Percentiles rank a stretch among this genome's conserved stretches.
These are phyloP conservation scores for Polymixis lichenea DNA, from an alignment of 2,888 invertebrate genomes.

Conservation along the genomic window DNA sequence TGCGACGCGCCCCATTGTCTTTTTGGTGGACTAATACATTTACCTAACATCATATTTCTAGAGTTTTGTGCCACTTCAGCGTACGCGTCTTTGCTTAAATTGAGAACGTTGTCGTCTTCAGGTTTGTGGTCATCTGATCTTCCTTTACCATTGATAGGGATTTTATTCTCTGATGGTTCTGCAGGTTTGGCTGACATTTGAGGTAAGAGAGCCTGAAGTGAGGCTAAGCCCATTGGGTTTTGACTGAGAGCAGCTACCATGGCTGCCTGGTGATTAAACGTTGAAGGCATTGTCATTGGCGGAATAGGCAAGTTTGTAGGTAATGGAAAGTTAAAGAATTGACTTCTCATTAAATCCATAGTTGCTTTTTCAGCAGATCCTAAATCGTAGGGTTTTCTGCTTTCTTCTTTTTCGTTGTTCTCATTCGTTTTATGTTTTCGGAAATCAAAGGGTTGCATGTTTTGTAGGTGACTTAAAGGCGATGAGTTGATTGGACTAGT, in stretches of 20 bases:
- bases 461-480: constrained; percentile 97
- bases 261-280: constrained; percentile 91
- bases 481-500: constrained; percentile 93
- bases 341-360: constrained; percentile 92
- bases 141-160: constrained; percentile 76
- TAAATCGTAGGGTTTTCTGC: constrained; percentile 86
- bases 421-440: constrained; percentile 91
- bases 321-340: constrained; percentile 91
- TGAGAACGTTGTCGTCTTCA: constrained; percentile 86
- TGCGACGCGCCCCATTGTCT: constrained; percentile 94
- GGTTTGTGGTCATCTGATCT: constrained; percentile 78
- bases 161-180: constrained; percentile 84
- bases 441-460: constrained; percentile 98
- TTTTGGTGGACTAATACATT: constrained; percentile 94
- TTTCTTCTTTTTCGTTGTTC: constrained; percentile 81
- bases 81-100: constrained; percentile 87
- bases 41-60: constrained; percentile 90
- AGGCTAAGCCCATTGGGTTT: constrained; percentile 91
- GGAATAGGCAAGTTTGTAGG: constrained; percentile 91
- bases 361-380: constrained; percentile 84
- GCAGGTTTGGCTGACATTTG: constrained; percentile 90
- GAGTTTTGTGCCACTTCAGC: constrained; percentile 82
- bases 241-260: constrained; percentile 92
- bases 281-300: constrained; percentile 88
- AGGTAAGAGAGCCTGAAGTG: constrained; percentile 92